These are phyloP conservation scores for Cirrhinus mrigala DNA, from an alignment of 2,797 vertebrate species.

Conservation along the genomic window DNA sequence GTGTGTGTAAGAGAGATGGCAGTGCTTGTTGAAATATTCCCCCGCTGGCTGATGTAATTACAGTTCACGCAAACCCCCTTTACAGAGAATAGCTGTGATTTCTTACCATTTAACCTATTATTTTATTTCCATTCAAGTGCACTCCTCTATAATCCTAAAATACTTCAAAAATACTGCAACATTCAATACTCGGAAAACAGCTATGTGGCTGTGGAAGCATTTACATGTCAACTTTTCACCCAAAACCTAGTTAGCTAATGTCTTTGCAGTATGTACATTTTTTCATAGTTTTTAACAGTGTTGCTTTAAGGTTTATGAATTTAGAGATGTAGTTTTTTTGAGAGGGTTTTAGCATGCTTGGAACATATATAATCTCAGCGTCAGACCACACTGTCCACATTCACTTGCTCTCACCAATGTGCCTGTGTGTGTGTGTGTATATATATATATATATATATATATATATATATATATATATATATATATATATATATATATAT, in stretches of 20 bases:
- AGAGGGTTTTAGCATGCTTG: not conserved
- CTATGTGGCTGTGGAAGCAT: not conserved
- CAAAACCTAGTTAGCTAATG: not conserved
- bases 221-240: not conserved
- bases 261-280: not conserved
- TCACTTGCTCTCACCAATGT: too few species aligned
- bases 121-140: constrained; percentile 31
- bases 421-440: too few species aligned
- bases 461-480: too few species aligned
- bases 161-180: too few species aligned
- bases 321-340: not conserved
- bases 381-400: not conserved
- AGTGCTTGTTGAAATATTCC: constrained; percentile 36
- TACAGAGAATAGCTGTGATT: constrained; percentile 27
- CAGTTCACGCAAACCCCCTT: constrained; percentile 51
- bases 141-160: not conserved
- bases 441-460: too few species aligned
- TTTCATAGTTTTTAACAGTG: not conserved
- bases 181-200: not conserved
- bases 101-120: constrained; percentile 16
- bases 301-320: not conserved
- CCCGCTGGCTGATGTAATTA: constrained; percentile 54
- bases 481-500: too few species aligned
- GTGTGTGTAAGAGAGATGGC: not conserved
- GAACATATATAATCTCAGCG: not conserved